phyloP scores from a whole-genome alignment of 2,113 vertebrate species.

The Aramus guarauna region DNA sequence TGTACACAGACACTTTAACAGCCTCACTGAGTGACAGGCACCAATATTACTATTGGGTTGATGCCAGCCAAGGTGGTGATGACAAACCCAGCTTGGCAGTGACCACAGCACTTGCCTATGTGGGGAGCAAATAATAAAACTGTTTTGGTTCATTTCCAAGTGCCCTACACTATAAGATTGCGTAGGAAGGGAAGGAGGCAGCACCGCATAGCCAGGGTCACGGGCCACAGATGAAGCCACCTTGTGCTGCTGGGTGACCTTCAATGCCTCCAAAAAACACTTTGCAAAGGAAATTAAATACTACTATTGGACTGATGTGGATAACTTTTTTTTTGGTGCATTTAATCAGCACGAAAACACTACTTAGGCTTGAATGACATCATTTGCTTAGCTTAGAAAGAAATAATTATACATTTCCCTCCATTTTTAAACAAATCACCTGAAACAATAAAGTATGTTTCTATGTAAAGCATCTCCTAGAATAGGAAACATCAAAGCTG shows the following conservation, averaged over 20 bases:
- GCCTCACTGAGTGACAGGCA: background rate
- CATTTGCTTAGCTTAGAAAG: background rate
- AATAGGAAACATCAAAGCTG: background rate
- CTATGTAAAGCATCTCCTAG: background rate
- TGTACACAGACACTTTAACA: background rate
- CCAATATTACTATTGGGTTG: background rate
- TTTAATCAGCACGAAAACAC: background rate
- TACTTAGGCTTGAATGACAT: background rate
- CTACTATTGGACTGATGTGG: background rate
- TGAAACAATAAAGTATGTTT: background rate
- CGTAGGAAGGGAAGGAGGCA: background rate
- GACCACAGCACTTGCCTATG: background rate
- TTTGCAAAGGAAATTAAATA: background rate
- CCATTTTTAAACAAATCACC: background rate
- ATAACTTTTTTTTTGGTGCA: background rate
- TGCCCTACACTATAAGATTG: accelerated
- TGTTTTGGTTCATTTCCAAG: background rate
- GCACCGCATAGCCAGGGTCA: background rate
- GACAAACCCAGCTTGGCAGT: background rate
- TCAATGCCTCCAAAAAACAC: background rate
- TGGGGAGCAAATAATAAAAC: background rate
- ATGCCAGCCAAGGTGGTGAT: background rate
- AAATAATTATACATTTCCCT: background rate
- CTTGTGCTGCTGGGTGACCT: background rate
- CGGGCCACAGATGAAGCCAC: background rate